Conservation (phyloP, 2,888 invertebrate genomes). For the Lampropteryx suffumata region DNA sequence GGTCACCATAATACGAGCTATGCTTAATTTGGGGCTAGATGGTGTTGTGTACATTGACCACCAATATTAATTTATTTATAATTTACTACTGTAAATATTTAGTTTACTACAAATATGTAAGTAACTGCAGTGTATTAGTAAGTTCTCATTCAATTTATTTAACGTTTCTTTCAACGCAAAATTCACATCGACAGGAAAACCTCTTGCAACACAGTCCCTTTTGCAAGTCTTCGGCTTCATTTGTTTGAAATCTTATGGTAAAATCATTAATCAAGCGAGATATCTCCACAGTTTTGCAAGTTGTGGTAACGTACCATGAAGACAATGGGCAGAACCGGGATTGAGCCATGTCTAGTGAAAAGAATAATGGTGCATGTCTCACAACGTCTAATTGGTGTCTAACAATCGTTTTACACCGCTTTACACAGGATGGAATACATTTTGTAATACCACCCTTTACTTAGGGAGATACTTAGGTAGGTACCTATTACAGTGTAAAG, state of each 20-base stretch:
- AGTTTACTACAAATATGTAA: too few relatives aligned
- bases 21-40: too few relatives aligned
- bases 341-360: slow-evolving; percentile 46
- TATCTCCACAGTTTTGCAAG: slow-evolving; percentile 59
- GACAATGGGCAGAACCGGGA: slow-evolving; percentile 58
- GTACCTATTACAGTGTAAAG: too few relatives aligned
- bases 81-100: too few relatives aligned
- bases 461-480: too few relatives aligned
- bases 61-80: too few relatives aligned
- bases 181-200: slow-evolving; percentile 20
- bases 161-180: slow-evolving; percentile 5
- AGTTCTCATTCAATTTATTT: too few relatives aligned
- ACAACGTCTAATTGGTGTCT: slow-evolving; percentile 50
- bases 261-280: slow-evolving; percentile 75
- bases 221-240: slow-evolving; percentile 46
- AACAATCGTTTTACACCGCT: slow-evolving; percentile 58
- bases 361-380: slow-evolving; percentile 53
- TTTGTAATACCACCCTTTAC: slow-evolving; percentile 18
- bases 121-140: too few relatives aligned
- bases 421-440: slow-evolving; percentile 42
- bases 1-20: too few relatives aligned
- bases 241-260: slow-evolving; percentile 71
- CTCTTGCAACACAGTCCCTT: slow-evolving; percentile 40
- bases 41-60: too few relatives aligned
- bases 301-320: slow-evolving; percentile 60